phyloP scores from a whole-genome alignment of 2,113 vertebrate species.

The Xenus cinereus region DNA sequence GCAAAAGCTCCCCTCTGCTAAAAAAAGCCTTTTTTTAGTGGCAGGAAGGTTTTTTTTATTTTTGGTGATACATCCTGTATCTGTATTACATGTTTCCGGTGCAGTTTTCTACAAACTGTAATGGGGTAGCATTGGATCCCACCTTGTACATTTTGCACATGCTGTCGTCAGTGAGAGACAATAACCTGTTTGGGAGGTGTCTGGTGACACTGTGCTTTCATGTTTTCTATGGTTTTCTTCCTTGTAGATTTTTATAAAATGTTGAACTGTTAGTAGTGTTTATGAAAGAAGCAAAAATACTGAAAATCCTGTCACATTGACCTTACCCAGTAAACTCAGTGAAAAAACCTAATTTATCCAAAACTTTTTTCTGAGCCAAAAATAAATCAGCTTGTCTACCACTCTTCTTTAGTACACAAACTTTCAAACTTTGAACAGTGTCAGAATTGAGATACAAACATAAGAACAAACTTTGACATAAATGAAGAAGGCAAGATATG shows the following conservation, averaged over 20 bases:
- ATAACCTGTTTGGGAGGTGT: neutral
- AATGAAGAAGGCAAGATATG: neutral
- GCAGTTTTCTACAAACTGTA: neutral
- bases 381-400: neutral
- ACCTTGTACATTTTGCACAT: neutral
- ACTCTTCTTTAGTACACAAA: neutral
- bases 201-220: neutral
- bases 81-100: neutral
- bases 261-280: neutral
- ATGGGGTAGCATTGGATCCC: neutral
- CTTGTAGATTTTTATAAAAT: neutral
- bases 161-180: neutral
- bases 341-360: neutral
- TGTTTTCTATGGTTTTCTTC: neutral
- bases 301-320: neutral
- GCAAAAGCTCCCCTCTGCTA: neutral
- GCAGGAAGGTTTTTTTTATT: neutral
- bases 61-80: neutral
- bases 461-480: neutral
- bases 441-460: neutral
- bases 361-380: neutral
- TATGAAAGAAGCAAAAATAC: neutral
- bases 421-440: neutral
- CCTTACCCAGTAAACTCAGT: neutral
- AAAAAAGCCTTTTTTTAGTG: neutral